Base-by-base conservation (phyloP, 2,113 vertebrate genomes). In the Eptatretus burgeri region DNA sequence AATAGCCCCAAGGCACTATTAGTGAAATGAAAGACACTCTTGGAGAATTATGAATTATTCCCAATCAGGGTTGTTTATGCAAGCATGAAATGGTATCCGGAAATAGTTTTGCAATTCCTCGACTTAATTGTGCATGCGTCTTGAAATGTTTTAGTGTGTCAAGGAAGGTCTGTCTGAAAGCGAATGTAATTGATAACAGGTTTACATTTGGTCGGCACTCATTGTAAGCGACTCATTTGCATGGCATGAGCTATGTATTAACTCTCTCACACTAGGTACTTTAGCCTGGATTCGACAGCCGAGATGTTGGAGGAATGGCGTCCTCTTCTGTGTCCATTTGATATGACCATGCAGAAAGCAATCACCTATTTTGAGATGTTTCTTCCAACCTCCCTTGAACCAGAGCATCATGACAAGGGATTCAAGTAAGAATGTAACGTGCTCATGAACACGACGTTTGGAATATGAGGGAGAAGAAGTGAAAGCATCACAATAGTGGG, bases 221-320 rank as follows among this genome's bases (percentile, higher is more conserved):
- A 11, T 62, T 49, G 50, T 62, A 60, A 50, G 56, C 13, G 10
- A 14, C 65, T 69, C 67, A 41, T 7, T 41, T 7, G 7, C 7
- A 41, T 41, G 27, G 27, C 27, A 41, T 41, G 27, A 41, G 27
- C 20, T 66, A 53, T 63, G 62, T 70, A 2, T 67, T 62, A 52
- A 11, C 2, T 18, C 27, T 64, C 66, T 49, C 65, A 62, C 68
- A 52, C 49, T 74, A 95, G 89, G n/a, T 94, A 96, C 72, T 96
- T 94, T 70, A 79, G 83, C 67, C 81, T 78, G 69, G 76, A 77
- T 62, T 79, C 85, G 62, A 91, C 89, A 65, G 78, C 75, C 8
- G 85, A 96, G 72, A 96, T 96, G 89, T 74, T 96, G 62, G 81
- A 85, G 67, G 89, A 96, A 69, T 96, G 89, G 89, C 76, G 81